phyloP scores from a whole-genome alignment of 2,888 invertebrate species.

The Vanessa cardui region DNA sequence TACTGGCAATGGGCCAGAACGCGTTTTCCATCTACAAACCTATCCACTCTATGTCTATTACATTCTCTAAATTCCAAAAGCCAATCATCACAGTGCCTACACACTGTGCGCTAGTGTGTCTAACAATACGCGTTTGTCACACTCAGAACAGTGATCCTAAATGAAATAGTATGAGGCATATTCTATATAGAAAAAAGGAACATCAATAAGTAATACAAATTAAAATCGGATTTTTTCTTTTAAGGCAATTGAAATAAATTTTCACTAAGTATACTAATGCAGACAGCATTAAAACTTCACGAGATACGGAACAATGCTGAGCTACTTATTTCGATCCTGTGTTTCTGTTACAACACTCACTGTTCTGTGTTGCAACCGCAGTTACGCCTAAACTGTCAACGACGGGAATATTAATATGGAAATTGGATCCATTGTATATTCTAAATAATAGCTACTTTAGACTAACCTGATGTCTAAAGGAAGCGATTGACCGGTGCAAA shows the following conservation, averaged over 20 bases:
- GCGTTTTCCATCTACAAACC: conserved; percentile 24
- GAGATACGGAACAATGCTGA: too few species aligned
- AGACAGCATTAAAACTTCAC: too few species aligned
- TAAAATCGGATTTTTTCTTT: too few species aligned
- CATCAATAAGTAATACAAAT: neutral
- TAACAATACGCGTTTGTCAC: conserved; percentile 18
- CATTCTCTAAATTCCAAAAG: conserved; percentile 34
- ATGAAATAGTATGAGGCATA: neutral
- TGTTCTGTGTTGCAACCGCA: conserved; percentile 14
- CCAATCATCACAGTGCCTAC: conserved; percentile 36
- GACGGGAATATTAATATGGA: conserved; percentile 38
- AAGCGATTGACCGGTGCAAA: conserved; percentile 29
- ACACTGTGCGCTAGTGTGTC: conserved; percentile 12
- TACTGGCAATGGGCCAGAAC: conserved; percentile 29
- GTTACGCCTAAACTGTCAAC: conserved; percentile 34
- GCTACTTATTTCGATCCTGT: too few species aligned
- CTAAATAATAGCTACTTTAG: conserved; percentile 41
- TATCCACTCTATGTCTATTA: conserved; percentile 20
- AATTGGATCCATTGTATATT: conserved; percentile 36
- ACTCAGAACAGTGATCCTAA: neutral
- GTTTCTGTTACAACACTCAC: neutral
- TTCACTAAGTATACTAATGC: too few species aligned
- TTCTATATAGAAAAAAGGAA: neutral
- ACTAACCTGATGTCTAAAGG: conserved; percentile 29
- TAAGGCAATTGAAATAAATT: too few species aligned